Percentiles rank a stretch among this genome's conserved stretches.
These are phyloP conservation scores for Drosophila bunnanda DNA, from an alignment of 2,888 invertebrate genomes.

Conservation along the genomic window DNA sequence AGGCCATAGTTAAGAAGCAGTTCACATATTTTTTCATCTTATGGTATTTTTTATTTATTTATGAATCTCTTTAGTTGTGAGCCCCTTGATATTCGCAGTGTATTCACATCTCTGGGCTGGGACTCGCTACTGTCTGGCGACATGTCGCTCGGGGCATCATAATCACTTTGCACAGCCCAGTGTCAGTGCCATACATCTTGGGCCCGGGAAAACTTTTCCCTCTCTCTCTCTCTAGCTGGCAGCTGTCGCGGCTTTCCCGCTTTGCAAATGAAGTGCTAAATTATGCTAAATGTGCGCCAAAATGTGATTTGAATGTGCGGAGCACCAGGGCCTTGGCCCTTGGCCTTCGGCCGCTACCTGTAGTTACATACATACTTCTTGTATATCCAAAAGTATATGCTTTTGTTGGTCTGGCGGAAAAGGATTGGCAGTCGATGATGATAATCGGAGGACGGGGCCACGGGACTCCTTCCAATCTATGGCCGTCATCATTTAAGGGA, in stretches of 20 bases:
- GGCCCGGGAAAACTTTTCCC: slow-evolving; percentile 38
- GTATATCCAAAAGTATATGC: no score
- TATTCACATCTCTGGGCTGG: neutral
- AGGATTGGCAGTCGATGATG: slow-evolving; percentile 14
- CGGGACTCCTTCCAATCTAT: slow-evolving; percentile 10
- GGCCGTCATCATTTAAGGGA: slow-evolving; percentile 13
- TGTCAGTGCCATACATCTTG: slow-evolving; percentile 43
- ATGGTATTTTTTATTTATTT: no score
- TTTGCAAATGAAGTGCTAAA: slow-evolving; percentile 68
- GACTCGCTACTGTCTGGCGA: slow-evolving; percentile 17
- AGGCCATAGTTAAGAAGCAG: no score
- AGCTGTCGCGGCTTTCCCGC: slow-evolving; percentile 60
- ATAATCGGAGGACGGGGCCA: neutral
- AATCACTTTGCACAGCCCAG: slow-evolving; percentile 65
- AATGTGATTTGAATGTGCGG: slow-evolving; percentile 54
- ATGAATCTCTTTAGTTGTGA: neutral
- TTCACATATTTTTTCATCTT: no score
- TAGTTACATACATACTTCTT: neutral
- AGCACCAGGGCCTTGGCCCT: slow-evolving; percentile 20
- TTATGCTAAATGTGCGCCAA: slow-evolving; percentile 69
- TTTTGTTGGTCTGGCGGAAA: neutral
- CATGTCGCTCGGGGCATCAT: slow-evolving; percentile 46
- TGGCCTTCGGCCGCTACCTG: slow-evolving; percentile 2
- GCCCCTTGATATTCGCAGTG: neutral
- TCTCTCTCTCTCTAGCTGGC: slow-evolving; percentile 26